A percentile compares a stretch with the other conserved stretches of the same genome.
phyloP scores from a whole-genome alignment of 2,888 invertebrate species.

The Heliconius hortense region DNA sequence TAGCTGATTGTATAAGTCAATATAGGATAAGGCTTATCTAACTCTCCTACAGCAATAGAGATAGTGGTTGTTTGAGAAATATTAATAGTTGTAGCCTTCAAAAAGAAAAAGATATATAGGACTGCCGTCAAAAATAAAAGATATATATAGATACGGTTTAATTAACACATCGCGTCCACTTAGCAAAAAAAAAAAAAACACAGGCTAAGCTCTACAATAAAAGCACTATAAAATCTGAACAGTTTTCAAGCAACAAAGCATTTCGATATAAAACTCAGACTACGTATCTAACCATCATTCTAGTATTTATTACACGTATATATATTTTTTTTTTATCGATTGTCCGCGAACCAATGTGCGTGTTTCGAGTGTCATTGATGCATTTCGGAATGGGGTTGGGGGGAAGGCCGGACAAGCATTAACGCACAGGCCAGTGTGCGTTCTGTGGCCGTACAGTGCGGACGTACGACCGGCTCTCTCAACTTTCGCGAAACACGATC shows the following conservation, averaged over 20 bases:
- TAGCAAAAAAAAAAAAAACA: constrained; percentile 14
- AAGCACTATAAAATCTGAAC: constrained; percentile 22
- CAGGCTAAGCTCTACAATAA: constrained; percentile 19
- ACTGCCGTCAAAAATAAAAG: not conserved
- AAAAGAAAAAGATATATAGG: not conserved
- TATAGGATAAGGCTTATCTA: not conserved
- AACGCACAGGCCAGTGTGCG: constrained; percentile 67
- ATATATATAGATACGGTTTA: constrained; percentile 1
- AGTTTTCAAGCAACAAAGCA: constrained; percentile 23
- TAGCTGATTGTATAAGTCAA: not conserved
- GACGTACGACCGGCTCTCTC: constrained; percentile 71
- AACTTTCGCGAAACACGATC: constrained; percentile 76
- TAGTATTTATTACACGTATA: constrained; percentile 43
- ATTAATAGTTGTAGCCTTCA: too few relatives aligned
- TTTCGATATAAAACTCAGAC: constrained; percentile 24
- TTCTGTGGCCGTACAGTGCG: constrained; percentile 64
- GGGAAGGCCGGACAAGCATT: constrained; percentile 62
- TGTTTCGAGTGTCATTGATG: constrained; percentile 79
- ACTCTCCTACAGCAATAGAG: not conserved
- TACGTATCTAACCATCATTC: constrained; percentile 33
- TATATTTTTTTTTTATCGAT: constrained; percentile 49
- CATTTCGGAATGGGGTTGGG: constrained; percentile 75
- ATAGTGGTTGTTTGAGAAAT: too few relatives aligned
- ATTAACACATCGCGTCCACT: constrained; percentile 11
- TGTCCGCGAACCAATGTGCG: constrained; percentile 71